Base-by-base conservation (phyloP, 1,140 invertebrate genomes). In the Habropoda laboriosa region DNA sequence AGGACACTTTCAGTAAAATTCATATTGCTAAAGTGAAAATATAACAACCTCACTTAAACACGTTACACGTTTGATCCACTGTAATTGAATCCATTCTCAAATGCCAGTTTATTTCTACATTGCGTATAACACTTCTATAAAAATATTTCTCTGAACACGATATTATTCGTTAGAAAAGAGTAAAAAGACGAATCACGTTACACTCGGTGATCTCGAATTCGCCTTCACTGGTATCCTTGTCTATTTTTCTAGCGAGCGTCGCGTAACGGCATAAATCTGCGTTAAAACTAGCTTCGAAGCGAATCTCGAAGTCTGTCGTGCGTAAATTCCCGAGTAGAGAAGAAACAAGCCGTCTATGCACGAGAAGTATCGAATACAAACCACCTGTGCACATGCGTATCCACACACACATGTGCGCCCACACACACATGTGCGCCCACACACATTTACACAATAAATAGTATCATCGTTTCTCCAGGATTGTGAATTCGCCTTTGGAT, bases 401-500 rank as follows among this genome's bases (percentile, higher is more conserved):
- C 6, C 64, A 3, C 45, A n/a, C 63, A 32, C 45, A 42, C 55
- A 49, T 16, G 27, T 13, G 30, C n/a, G 13, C 8, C 49, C 51
- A 67, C 67, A 30, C 53, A 53, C 71, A 64, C 79, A 76, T 58
- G 30, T 12, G 27, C 30, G 27, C 5, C 13, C 58, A 4, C 58
- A 40, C 58, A 35, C 35, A 55, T 24, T 24, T 8, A n/a, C 24
- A 10, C 51, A n/a, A 24, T n/a, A 18, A 55, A 66, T 66, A 18
- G 63, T 66, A 66, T 45, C 63, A 27, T 47, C n/a, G n/a, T n/a
- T n/a, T n/a, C 21, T 66, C 42, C 45, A 49, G 42, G 40, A 12
- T 18, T 12, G 27, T 12, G 21, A 38, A 55, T 68, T 51, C 66
- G 60, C 79, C 55, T 63, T 73, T 71, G 72, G 60, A 81, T 82